phyloP scores from a whole-genome alignment of 2,113 vertebrate genomes.

The Alces alces region DNA sequence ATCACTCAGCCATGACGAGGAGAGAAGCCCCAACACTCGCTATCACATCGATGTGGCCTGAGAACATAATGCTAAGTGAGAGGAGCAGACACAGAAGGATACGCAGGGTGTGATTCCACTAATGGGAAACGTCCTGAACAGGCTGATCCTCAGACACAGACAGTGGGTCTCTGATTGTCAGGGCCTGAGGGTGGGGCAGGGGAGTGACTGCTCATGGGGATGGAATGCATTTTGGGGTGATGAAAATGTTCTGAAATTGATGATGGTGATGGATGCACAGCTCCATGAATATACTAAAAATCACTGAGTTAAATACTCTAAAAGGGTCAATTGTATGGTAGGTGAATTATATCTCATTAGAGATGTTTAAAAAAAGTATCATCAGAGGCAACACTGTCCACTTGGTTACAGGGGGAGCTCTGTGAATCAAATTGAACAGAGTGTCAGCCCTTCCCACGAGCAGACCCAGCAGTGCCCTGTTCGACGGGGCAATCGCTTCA shows the following conservation, averaged over 20 bases:
- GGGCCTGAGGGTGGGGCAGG: not conserved
- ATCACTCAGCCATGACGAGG: not conserved
- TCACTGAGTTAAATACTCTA: not conserved
- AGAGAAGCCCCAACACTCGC: rapidly evolving
- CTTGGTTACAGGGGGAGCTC: not conserved
- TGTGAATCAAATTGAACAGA: no score
- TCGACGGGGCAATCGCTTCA: not conserved
- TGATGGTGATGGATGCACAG: rapidly evolving
- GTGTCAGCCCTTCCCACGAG: not conserved
- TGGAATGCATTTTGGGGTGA: not conserved
- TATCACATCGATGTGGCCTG: rapidly evolving
- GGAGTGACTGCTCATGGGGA: rapidly evolving
- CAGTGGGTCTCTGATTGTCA: rapidly evolving
- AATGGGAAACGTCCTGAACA: not conserved
- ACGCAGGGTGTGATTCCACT: not conserved
- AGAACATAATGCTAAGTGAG: rapidly evolving
- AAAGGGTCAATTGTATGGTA: rapidly evolving
- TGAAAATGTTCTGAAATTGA: not conserved
- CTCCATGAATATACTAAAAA: not conserved
- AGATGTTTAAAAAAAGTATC: not conserved
- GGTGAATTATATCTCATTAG: not conserved
- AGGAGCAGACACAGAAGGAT: not conserved
- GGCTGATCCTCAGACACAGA: not conserved
- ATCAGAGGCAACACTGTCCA: not conserved
- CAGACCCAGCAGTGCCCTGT: no score